Base-by-base conservation (phyloP, 1,140 invertebrate genomes). In the Zaprionus davidi region DNA sequence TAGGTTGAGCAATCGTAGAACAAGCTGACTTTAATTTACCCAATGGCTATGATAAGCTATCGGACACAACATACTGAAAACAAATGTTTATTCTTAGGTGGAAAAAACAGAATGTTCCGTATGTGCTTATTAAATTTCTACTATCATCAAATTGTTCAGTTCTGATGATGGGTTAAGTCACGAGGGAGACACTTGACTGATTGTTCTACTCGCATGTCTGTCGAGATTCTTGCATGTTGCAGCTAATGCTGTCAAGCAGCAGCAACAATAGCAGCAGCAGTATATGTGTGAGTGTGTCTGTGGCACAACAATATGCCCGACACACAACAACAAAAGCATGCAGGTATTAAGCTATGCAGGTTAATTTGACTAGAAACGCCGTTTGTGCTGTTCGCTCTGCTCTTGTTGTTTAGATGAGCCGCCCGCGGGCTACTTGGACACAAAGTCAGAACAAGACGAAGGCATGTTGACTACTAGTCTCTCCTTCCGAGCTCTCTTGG, bases 331-430 rank as follows among this genome's bases (percentile, higher is more conserved):
- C 66, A 72, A 76, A 76, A 51, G 73, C 82, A 81, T 82, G 56
- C 78, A 71, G 71, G 68, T 69, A 81, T 88, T 76, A 84, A 79
- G 88, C 85, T 88, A 88, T 88, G 81, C 78, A 88, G 81, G 81
- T 88, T 84, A 88, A 88, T 88, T 88, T 76, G 78, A 88, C 84
- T 84, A 69, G 72, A 78, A 77, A 73, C 64, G 83, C 62, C 66
- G 70, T 78, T 87, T 80, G 73, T 49, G 44, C n/a, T 57, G 28
- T 51, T 38, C 65, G 71, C 57, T 51, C 58, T 36, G 38, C 13
- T 66, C 17, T 57, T 55, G 69, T 69, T 67, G 26, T 71, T 56
- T 66, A 66, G 75, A 76, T 79, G 75, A 85, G 76, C 74, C 49
- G 67, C 72, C 84, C 60, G 44, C 55, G 51, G 71, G 75, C 71